These are phyloP conservation scores for Plutella xylostella DNA, from an alignment of 2,888 invertebrate genomes.

Conservation along the genomic window DNA sequence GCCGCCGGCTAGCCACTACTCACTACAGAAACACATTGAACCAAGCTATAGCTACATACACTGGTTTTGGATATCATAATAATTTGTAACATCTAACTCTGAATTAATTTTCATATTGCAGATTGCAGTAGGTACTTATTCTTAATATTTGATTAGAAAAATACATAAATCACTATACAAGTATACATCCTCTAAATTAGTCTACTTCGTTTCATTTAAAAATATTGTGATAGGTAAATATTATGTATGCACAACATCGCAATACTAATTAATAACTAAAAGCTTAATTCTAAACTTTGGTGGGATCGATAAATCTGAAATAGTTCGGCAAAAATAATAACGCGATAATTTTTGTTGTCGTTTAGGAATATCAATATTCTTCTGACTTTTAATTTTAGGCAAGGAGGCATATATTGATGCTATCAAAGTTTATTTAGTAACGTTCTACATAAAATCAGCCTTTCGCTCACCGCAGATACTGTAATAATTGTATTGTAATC, in stretches of 20 bases:
- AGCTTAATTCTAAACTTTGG: constrained; percentile 65
- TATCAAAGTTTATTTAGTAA: too few relatives aligned
- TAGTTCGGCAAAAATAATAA: constrained; percentile 38
- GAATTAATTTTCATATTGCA: constrained; percentile 19
- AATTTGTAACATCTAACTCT: constrained; percentile 5
- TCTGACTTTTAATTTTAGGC: constrained; percentile 2
- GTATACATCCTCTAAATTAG: constrained; percentile 27
- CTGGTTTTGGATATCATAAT: constrained; percentile 4
- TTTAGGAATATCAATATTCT: too few relatives aligned
- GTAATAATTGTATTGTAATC: too few relatives aligned
- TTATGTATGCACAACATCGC: constrained; percentile 14
- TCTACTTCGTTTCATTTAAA: constrained; percentile 25
- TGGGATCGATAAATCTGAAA: constrained; percentile 58
- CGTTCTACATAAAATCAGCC: too few relatives aligned
- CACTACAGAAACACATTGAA: not conserved
- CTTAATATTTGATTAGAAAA: constrained; percentile 29
- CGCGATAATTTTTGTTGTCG: too few relatives aligned
- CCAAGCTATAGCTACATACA: constrained; percentile 1
- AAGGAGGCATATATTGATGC: constrained; percentile 9
- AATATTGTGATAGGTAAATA: constrained; percentile 18
- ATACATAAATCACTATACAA: constrained; percentile 29
- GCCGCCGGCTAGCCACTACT: too few relatives aligned
- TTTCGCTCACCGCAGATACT: too few relatives aligned
- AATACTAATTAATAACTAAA: constrained; percentile 44
- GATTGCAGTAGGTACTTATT: constrained; percentile 10